Conservation (phyloP, 2,888 invertebrate genomes). For the Eustalomyia histrio region DNA sequence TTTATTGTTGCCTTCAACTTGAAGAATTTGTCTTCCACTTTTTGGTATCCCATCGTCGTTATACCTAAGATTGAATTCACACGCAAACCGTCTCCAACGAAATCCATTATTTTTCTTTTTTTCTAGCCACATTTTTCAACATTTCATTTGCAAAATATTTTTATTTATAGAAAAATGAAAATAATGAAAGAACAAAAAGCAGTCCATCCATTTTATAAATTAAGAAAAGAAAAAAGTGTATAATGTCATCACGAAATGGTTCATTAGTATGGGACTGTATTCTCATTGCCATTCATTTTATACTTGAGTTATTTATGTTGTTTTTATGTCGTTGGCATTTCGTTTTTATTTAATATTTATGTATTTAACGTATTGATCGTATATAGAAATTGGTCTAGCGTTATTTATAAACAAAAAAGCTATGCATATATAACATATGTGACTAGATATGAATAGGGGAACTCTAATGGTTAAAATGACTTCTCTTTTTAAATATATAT, state of each 20-base stretch:
- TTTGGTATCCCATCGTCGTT: background rate
- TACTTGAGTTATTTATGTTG: slow-evolving; percentile 55
- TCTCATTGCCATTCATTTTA: slow-evolving; percentile 36
- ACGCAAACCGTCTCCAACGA: slow-evolving; percentile 17
- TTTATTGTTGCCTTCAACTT: slow-evolving; percentile 14
- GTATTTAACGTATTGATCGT: slow-evolving; percentile 20
- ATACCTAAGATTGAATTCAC: slow-evolving; percentile 15
- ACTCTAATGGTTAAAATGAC: too few species aligned
- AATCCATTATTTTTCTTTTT: slow-evolving; percentile 17
- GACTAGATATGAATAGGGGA: too few species aligned
- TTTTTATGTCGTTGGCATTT: slow-evolving; percentile 37
- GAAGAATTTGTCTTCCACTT: slow-evolving; percentile 9
- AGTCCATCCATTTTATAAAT: slow-evolving; percentile 29
- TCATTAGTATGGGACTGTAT: slow-evolving; percentile 48
- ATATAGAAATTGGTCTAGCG: slow-evolving; percentile 21
- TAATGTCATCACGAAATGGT: slow-evolving; percentile 48
- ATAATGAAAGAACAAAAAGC: background rate
- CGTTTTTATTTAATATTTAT: slow-evolving; percentile 38
- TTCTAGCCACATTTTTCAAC: slow-evolving; percentile 10
- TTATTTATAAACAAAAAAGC: slow-evolving; percentile 34
- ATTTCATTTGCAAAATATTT: slow-evolving; percentile 16
- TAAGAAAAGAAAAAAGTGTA: slow-evolving; percentile 24
- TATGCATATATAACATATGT: too few species aligned
- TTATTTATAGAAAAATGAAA: slow-evolving; percentile 1
- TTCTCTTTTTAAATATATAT: too few species aligned